A percentile compares a stretch with the other conserved stretches of the same genome.
Conservation (phyloP, 2,113 vertebrate species). For the Cebidichthys violaceus region DNA sequence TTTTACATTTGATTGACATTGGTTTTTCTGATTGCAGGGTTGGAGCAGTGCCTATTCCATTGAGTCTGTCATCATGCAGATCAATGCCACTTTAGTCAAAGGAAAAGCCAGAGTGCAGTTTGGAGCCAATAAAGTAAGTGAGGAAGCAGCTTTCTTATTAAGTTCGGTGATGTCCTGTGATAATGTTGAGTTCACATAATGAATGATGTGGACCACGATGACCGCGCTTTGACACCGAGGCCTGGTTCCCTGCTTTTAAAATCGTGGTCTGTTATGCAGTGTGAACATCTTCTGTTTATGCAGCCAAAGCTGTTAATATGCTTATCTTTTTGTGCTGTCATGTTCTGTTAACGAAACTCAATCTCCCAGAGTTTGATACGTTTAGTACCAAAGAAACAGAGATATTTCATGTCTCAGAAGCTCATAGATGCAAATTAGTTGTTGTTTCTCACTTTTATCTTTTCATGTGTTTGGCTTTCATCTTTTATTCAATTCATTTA, state of each 20-base stretch:
- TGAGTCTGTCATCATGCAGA: constrained; percentile 99
- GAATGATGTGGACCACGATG: not conserved
- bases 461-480: not conserved
- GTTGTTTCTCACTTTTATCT: not conserved
- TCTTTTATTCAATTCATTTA: not conserved
- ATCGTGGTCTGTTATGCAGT: not conserved
- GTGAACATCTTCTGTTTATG: not conserved
- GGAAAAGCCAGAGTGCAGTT: constrained; percentile 99
- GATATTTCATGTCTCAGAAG: not conserved
- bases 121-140: constrained; percentile 97
- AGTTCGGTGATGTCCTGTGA: constrained; percentile 18
- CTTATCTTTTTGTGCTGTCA: not conserved
- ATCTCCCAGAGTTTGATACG: too few species aligned
- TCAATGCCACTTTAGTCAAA: constrained; percentile 99
- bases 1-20: not conserved
- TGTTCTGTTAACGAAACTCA: not conserved
- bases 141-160: constrained; percentile 15
- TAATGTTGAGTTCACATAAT: not conserved
- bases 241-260: not conserved
- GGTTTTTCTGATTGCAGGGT: constrained; percentile 84
- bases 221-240: too few species aligned
- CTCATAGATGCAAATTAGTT: not conserved
- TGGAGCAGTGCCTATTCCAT: constrained; percentile 99
- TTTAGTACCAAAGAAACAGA: too few species aligned
- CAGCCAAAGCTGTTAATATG: not conserved